Evolutionary conservation across 2,888 invertebrate species (phyloP), one percentile per base, ranked within the genome.

Genomic region (Philereme transversata): DNA sequence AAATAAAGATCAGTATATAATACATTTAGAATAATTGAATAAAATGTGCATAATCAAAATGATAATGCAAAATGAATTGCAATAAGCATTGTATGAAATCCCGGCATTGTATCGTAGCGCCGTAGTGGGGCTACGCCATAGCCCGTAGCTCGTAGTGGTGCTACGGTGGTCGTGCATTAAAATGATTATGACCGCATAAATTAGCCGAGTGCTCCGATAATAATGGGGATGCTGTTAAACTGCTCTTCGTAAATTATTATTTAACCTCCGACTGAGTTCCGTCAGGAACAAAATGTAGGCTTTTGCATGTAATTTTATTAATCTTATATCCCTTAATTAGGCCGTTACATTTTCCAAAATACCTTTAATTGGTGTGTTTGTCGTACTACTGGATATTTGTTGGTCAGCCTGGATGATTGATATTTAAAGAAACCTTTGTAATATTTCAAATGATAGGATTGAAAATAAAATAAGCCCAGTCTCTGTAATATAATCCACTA

Each of bases 131-230:
- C 22, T 22, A 22, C 22, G 22, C 22, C 22, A 3, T 22, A 22
- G 22, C 22, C 36, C 45, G 22, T 38, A 45, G 36, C 45, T 36
- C 7, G 35, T 1, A 10, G 36, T 35, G 34, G 43, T 35, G 22
- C 22, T 22, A 47, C 46, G 49, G 43, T 8, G 34, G 35, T 22
- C 57, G 41, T 60, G 62, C 67, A 70, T 69, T 65, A 68, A 64
- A 60, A 44, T 59, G 64, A 70, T 72, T 68, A 70, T 64, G 65
- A 57, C 56, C 54, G 41, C 58, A 68, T 69, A 71, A 71, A 71
- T 68, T 57, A 62, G 44, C 41, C 47, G 55, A 60, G 53, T 40
- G 60, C 56, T 43, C 51, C 55, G 62, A 68, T 71, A 68, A 68
- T 71, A 71, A 69, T 61, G 61, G 66, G 49, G 60, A 58, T 54